Evolutionary conservation across 1,140 invertebrate genomes (phyloP), one percentile per base, ranked within the genome.

Genomic region (Penaeus indicus): DNA sequence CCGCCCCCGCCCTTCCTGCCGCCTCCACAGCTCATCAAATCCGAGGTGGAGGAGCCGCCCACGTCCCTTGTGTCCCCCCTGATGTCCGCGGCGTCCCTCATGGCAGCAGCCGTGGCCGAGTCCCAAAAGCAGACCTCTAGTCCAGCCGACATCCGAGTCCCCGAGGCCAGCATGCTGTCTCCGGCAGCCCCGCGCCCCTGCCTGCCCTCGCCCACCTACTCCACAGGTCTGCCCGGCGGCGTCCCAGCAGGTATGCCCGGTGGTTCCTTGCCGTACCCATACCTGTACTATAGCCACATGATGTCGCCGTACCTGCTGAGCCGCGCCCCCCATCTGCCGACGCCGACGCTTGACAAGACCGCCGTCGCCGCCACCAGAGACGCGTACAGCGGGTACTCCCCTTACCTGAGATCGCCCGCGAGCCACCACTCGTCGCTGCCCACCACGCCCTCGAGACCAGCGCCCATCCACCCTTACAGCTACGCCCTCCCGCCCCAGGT

Each of bases 251-350:
- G 38, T 11, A 81, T 86, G 64, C 77, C 82, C 42, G 86, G 82
- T n/a, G 63, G 62, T 27, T 86, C 90, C 32, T 47, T 90, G 62
- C 84, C 84, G 8, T 91, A 91, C 79, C 90, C 88, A n/a, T 90
- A 91, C 87, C 82, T 91, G 21, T 91, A 91, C 80, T 91, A 91
- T 89, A 88, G 90, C 69, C 88, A 90, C 78, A 77, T 89, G 81
- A 86, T 90, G 86, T 89, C 86, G 21, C 90, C 90, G 19, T 85
- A 87, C 75, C 72, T 90, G 67, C 47, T 90, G 64, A 81, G 87
- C 63, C 84, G 90, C 25, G 64, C 90, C 21, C 87, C 86, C 22
- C 87, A 83, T n/a, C 84, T 90, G 18, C 87, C 78, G 38, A 42
- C 87, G 27, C 22, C 87, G 54, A 75, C 87, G 21, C 80, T 89